Percentiles rank a stretch among this genome's conserved stretches.
phyloP scores from a whole-genome alignment of 2,113 vertebrate species.

The Periophthalmus modestus region DNA sequence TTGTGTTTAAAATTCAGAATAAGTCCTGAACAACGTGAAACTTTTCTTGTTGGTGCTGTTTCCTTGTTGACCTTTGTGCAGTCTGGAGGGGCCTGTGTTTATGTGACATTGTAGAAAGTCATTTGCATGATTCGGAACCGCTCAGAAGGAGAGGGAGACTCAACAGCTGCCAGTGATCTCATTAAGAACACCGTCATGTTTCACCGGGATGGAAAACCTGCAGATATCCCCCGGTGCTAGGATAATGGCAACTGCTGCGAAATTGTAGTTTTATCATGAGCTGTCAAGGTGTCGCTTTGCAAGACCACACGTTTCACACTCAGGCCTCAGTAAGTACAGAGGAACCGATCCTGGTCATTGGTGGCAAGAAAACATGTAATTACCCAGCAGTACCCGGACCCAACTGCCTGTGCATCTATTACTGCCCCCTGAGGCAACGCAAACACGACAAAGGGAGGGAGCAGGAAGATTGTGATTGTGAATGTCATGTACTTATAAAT shows the following conservation, averaged over 20 bases:
- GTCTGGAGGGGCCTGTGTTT: constrained; percentile 8
- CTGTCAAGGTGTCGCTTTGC: constrained; percentile 50
- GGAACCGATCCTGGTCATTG: constrained; percentile 29
- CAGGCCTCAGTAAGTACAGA: constrained; percentile 48
- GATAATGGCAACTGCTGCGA: constrained; percentile 19
- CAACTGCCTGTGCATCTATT: constrained; percentile 35
- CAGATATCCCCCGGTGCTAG: constrained; percentile 19
- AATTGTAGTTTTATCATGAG: constrained; percentile 45
- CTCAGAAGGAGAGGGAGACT: constrained; percentile 8
- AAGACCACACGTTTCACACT: constrained; percentile 57
- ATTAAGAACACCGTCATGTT: constrained; percentile 31
- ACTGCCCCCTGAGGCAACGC: constrained; percentile 7
- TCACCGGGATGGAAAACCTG: constrained; percentile 25
- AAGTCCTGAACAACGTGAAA: background rate
- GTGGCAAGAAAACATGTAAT: constrained; percentile 60
- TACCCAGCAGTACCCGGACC: constrained; percentile 29
- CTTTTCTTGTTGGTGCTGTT: background rate
- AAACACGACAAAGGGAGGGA: background rate
- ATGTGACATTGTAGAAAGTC: constrained; percentile 27
- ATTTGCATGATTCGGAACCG: constrained; percentile 30
- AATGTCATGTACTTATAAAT: background rate
- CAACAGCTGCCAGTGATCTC: constrained; percentile 43
- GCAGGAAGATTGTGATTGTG: background rate
- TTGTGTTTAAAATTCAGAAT: background rate
- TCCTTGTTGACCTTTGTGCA: background rate